Conservation (phyloP, 2,113 vertebrate species). For the Syngnathoides biaculeatus region DNA sequence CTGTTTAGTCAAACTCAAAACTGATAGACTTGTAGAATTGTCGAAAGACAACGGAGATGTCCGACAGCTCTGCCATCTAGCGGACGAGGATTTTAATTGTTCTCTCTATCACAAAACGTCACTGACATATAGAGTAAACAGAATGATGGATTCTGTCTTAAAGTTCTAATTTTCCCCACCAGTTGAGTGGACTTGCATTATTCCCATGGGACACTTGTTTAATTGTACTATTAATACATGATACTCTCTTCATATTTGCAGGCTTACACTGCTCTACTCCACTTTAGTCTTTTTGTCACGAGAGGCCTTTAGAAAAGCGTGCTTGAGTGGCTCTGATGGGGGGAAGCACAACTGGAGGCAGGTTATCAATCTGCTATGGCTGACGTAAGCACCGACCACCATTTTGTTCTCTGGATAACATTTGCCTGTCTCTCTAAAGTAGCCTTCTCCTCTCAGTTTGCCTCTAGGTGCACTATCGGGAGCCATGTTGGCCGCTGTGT, state of each 20-base stretch:
- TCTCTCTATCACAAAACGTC: too few species aligned
- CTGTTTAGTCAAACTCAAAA: too few species aligned
- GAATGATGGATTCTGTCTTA: too few species aligned
- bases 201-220: neutral
- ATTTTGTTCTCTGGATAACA: neutral
- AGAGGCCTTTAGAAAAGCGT: conserved; percentile 93
- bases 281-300: conserved; percentile 89
- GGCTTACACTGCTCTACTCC: conserved; percentile 89
- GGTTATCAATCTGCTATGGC: conserved; percentile 89
- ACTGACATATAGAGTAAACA: too few species aligned
- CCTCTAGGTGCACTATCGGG: conserved; percentile 89
- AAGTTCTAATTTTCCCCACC: too few species aligned
- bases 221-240: neutral
- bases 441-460: conserved; percentile 69
- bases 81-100: too few species aligned
- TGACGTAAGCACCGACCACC: conserved; percentile 78
- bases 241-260: conserved; percentile 40
- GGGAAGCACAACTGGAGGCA: conserved; percentile 84
- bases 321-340: conserved; percentile 78
- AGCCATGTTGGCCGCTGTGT: conserved; percentile 79
- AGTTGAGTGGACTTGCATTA: too few species aligned
- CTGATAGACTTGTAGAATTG: too few species aligned
- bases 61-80: too few species aligned
- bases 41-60: too few species aligned
- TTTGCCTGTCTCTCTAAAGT: neutral